Evolutionary conservation across 1,140 invertebrate species (phyloP).

Genomic region (Heliothis virescens): DNA sequence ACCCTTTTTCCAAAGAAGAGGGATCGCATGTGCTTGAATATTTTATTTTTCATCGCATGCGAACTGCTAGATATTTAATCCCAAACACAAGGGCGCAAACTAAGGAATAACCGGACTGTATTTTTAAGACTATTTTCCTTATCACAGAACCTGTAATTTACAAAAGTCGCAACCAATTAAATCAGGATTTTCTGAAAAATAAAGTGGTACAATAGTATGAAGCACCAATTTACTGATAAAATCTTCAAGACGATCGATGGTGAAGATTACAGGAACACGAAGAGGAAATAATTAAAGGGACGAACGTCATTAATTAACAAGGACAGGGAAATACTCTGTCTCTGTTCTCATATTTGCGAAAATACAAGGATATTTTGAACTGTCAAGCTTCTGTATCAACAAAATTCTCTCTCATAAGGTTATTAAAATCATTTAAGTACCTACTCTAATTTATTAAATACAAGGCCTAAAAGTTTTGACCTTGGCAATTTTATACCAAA

Average conservation of each 20-base stretch:
- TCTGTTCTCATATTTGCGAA: neutral
- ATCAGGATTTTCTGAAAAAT: neutral
- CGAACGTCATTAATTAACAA: conserved; percentile 8
- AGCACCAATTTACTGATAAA: neutral
- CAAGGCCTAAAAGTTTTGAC: neutral
- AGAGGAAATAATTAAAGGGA: conserved; percentile 3
- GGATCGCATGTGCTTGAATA: neutral
- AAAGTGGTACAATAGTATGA: neutral
- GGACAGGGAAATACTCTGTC: neutral
- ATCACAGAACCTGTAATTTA: neutral
- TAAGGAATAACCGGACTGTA: too few species aligned
- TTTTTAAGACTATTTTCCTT: too few species aligned
- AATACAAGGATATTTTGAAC: neutral
- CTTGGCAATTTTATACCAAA: neutral
- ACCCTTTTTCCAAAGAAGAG: neutral
- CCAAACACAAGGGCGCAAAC: neutral
- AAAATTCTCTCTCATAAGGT: too few species aligned
- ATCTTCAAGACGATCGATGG: neutral
- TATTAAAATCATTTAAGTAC: too few species aligned
- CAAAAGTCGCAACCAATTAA: neutral
- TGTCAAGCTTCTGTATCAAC: neutral
- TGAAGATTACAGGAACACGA: conserved; percentile 1
- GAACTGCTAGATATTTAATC: neutral
- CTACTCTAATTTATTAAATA: too few species aligned
- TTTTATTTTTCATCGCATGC: neutral